Base-by-base conservation (phyloP, 2,888 invertebrate genomes). In the Oxycera nigricornis region DNA sequence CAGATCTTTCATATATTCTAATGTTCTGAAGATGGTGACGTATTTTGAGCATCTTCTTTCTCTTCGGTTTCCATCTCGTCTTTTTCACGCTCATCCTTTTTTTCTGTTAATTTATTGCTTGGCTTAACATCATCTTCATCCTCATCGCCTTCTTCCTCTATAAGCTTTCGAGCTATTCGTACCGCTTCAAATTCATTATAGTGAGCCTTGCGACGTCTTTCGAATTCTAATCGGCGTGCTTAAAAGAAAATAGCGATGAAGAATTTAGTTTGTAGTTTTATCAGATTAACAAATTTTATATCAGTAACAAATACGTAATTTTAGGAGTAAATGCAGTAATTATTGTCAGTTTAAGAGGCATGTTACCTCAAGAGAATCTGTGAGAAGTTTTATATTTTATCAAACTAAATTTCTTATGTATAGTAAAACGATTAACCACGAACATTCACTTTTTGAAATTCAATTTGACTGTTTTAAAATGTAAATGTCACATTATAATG, bases 141-240 rank as follows among this genome's bases (percentile, higher is more conserved):
- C 82, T 96, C 94, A 78, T 94, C 91, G 87, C 91, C 91, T 74
- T 97, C 97, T 82, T 96, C 94, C 79, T 94, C 91, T 87, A 97
- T 90, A 78, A 97, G 87, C 85, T 97, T 94, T 79, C 96, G 89
- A 26, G 97, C 97, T 81, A 97, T 85, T 85, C 96, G 94, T 6
- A 98, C 92, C 0, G 97, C 97, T 86, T 96, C 93, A 85, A 94
- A 98, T 86, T 99, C 99, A 85, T 98, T 97, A 86, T 99, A 99
- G 82, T 99, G 99, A 80, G 94, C 92, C 88, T 97, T 98, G 77
- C 99, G 89, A 83, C 97, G 97, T 79, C 91, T 90, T 85, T 97
- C 96, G 82, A 99, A 99, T 76, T 91, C 91, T 81, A 90, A 88
- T 80, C 93, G 89, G 80, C 90, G 90, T 79, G 88, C 92, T 61